Evolutionary conservation across 2,888 invertebrate genomes (phyloP), one percentile per base, ranked within the genome.

Genomic region (Epistrophella euchroma): DNA sequence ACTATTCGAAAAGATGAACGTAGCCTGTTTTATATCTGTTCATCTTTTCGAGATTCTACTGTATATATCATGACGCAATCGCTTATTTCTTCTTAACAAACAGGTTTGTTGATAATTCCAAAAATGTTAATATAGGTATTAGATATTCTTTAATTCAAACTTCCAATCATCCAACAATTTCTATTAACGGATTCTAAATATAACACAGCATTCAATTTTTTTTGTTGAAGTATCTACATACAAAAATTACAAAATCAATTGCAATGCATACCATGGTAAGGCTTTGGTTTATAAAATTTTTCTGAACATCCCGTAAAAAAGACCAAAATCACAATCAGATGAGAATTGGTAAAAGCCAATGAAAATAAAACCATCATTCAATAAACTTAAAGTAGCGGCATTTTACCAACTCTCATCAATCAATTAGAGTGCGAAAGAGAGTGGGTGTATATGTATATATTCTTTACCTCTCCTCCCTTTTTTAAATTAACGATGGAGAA

Each of bases 401-500:
- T 87, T 79, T 75, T 82, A 66, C 79, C 78, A 71, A 83, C 74
- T 72, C 74, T 74, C 86, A 86, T 86, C 82, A 82, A 86, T 86
- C 86, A 86, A 86, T 73, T 62, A 77, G 77, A 71, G 64, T 37
- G 40, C 45, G 2, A 28, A 28, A 81, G 60, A 68, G 81, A 73
- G 72, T 60, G 71, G 76, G 80, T 81, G 2, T 4, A 4, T 13
- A 15, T 40, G 2, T 40, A 40, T 15, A 40, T 15, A 0, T 19
- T 19, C 22, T 82, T 47, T n/a, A n/a, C 19, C 58, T 74, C 45
- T 81, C 68, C 81, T 82, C 74, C 76, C 11, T 70, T 82, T 82
- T 82, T 82, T 77, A 82, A 86, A 86, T 86, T 86, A 86, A 82
- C 77, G 86, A 86, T 71, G 74, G 15, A 77, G 77, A 82, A 82